Evolutionary conservation across 2,888 invertebrate genomes (phyloP).

Genomic region (Nephrotoma flavescens): DNA sequence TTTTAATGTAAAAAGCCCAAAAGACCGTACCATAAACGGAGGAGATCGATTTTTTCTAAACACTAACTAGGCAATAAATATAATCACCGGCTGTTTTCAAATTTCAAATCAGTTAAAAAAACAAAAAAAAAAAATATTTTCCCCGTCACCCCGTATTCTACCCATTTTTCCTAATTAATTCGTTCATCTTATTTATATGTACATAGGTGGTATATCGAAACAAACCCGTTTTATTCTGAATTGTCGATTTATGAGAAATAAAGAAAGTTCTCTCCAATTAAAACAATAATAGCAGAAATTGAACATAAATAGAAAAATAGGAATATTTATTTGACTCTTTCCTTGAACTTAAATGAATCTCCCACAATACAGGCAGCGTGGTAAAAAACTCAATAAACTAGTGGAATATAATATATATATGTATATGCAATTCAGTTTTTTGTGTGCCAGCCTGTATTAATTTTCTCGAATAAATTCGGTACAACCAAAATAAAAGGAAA

Average conservation of each 20-base stretch:
- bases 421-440: not conserved
- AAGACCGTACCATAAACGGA: not conserved
- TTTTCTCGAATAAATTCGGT: not conserved
- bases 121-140: not conserved
- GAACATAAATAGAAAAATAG: not conserved
- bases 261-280: not conserved
- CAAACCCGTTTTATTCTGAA: not conserved
- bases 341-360: not conserved
- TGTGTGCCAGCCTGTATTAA: not conserved
- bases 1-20: too few species aligned
- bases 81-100: not conserved
- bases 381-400: too few species aligned
- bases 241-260: not conserved
- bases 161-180: not conserved
- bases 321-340: not conserved
- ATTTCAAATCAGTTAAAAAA: not conserved
- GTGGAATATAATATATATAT: not conserved
- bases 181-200: not conserved
- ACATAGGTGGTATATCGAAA: not conserved
- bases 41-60: not conserved
- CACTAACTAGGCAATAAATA: not conserved
- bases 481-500: not conserved
- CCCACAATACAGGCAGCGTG: not conserved
- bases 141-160: not conserved
- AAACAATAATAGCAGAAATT: not conserved